Evolutionary conservation across 2,888 invertebrate species (phyloP).

Genomic region (Synergus gifuensis): DNA sequence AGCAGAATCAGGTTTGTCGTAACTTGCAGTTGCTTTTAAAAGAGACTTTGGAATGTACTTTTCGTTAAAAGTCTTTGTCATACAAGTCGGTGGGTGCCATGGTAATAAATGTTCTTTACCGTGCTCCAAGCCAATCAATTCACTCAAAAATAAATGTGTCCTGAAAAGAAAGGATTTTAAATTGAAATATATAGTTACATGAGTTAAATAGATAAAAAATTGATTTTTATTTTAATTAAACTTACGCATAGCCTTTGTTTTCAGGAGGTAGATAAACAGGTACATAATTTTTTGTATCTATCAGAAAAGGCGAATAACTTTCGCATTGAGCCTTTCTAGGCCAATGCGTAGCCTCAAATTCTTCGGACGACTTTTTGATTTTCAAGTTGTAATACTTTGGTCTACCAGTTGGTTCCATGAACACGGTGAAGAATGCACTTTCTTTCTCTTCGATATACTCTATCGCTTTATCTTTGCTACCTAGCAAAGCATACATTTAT

Average conservation of each 20-base stretch:
- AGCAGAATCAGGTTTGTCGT: conserved; percentile 72
- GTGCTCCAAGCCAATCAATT: conserved; percentile 82
- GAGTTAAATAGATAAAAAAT: too few species aligned
- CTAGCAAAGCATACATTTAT: conserved; percentile 4
- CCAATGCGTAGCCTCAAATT: conserved; percentile 64
- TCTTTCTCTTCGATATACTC: conserved; percentile 46
- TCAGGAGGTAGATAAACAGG: conserved; percentile 87
- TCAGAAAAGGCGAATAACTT: conserved; percentile 53
- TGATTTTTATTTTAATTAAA: conserved; percentile 46
- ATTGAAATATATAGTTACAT: neutral
- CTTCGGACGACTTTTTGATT: conserved; percentile 59
- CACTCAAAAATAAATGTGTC: conserved; percentile 69
- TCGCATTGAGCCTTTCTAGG: conserved; percentile 63
- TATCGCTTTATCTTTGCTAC: conserved; percentile 4
- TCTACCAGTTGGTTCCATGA: conserved; percentile 64
- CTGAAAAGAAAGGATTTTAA: conserved; percentile 48
- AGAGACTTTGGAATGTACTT: conserved; percentile 75
- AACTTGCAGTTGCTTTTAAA: conserved; percentile 61
- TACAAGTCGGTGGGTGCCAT: conserved; percentile 88
- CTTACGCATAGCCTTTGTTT: conserved; percentile 88
- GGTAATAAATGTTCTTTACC: conserved; percentile 85
- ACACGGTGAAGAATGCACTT: conserved; percentile 58
- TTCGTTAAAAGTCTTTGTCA: conserved; percentile 71
- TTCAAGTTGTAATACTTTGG: conserved; percentile 63
- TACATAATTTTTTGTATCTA: conserved; percentile 76